Evolutionary conservation across 2,797 vertebrate species (phyloP).

Genomic region (Bradypodion ventrale): DNA sequence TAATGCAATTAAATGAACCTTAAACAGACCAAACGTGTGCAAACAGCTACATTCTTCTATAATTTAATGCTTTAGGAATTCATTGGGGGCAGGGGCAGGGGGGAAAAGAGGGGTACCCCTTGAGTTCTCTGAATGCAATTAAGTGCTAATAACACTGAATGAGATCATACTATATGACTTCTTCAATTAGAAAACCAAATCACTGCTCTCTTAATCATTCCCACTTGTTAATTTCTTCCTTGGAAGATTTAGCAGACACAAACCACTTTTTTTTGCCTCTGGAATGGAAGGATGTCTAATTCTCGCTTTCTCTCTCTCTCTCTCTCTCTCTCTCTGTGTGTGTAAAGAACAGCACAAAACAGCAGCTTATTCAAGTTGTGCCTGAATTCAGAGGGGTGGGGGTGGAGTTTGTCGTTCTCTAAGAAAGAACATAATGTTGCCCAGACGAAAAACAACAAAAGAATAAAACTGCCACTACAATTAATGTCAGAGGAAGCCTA

Average conservation of each 20-base stretch:
- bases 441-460: constrained; percentile 2
- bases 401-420: constrained; percentile 34
- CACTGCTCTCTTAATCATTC: constrained; percentile 68
- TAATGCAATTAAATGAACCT: constrained; percentile 70
- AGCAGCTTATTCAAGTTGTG: constrained; percentile 46
- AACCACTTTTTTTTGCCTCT: constrained; percentile 51
- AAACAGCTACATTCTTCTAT: constrained; percentile 63
- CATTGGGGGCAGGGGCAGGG: constrained; percentile 43
- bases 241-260: constrained; percentile 54
- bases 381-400: not conserved
- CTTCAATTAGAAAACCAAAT: constrained; percentile 70
- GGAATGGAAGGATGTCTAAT: constrained; percentile 49
- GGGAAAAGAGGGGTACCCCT: constrained; percentile 48
- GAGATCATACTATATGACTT: constrained; percentile 65
- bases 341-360: constrained; percentile 18
- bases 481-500: not conserved
- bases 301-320: too few relatives aligned
- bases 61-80: constrained; percentile 60
- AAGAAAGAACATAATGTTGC: not conserved
- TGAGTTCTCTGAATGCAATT: constrained; percentile 66
- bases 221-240: constrained; percentile 70
- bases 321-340: too few relatives aligned
- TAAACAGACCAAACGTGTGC: constrained; percentile 59
- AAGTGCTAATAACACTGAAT: constrained; percentile 63
- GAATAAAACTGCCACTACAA: constrained; percentile 13